Percentiles rank a stretch among this genome's conserved stretches.
Evolutionary conservation across 1,140 invertebrate species (phyloP).

Genomic region (Phymastichus coffea): DNA sequence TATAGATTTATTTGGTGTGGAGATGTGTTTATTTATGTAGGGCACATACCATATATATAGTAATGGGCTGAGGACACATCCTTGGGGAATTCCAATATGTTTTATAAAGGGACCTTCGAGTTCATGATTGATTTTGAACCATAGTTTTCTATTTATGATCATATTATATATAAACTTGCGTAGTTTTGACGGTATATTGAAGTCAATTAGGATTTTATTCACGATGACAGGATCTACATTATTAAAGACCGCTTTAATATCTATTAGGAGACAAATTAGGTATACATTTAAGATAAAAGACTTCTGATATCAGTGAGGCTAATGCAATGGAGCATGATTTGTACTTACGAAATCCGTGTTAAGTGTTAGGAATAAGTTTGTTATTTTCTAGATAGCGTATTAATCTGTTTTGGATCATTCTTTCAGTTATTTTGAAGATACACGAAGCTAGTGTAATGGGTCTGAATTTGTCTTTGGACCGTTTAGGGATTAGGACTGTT

Average conservation of each 20-base stretch:
- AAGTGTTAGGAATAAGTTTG: neutral
- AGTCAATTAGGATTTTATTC: neutral
- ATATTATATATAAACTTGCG: constrained; percentile 8
- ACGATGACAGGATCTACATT: constrained; percentile 1
- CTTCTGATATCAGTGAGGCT: neutral
- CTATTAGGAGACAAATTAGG: constrained; percentile 9
- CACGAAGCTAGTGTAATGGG: constrained; percentile 23
- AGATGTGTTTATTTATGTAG: neutral
- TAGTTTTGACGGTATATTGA: constrained; percentile 1
- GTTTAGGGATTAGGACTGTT: constrained; percentile 19
- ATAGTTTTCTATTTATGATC: constrained; percentile 3
- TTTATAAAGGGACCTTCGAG: neutral
- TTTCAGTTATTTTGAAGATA: constrained; percentile 9
- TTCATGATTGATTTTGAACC: neutral
- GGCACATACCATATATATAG: constrained; percentile 24
- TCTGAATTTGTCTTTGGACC: neutral
- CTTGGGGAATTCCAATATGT: constrained; percentile 25
- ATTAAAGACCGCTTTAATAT: constrained; percentile 23
- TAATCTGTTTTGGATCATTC: constrained; percentile 2
- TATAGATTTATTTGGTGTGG: neutral
- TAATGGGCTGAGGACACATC: constrained; percentile 22
- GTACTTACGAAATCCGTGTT: constrained; percentile 19
- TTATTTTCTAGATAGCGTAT: constrained; percentile 1
- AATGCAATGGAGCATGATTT: constrained; percentile 16
- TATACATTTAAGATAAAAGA: neutral